These are phyloP conservation scores for Anthoptus insignis DNA, from an alignment of 2,888 invertebrate genomes.

Conservation along the genomic window DNA sequence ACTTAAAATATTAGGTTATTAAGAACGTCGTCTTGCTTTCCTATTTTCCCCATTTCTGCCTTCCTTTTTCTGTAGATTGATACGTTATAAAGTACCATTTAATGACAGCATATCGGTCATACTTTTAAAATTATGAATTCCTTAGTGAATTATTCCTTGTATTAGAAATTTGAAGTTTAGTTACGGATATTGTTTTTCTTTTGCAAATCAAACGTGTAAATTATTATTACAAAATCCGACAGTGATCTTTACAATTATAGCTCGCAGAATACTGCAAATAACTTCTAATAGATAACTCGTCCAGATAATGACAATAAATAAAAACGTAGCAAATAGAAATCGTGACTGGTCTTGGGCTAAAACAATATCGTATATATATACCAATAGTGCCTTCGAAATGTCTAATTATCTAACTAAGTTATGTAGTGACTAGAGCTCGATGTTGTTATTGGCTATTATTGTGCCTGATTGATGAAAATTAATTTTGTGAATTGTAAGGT, in stretches of 20 bases:
- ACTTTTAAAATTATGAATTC: too few species aligned
- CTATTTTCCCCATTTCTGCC: too few species aligned
- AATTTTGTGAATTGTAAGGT: neutral
- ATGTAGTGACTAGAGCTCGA: neutral
- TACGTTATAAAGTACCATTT: too few species aligned
- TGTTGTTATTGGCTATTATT: neutral
- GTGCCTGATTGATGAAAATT: neutral
- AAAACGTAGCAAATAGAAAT: constrained; percentile 39
- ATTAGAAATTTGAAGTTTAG: neutral
- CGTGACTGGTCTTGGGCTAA: constrained; percentile 32
- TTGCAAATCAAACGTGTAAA: neutral
- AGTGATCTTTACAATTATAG: constrained; percentile 26
- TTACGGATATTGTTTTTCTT: neutral
- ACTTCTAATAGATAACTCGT: constrained; percentile 30
- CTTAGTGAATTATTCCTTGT: too few species aligned
- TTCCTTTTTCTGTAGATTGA: too few species aligned
- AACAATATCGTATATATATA: constrained; percentile 30
- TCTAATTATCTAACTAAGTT: constrained; percentile 1
- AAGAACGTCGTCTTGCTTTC: too few species aligned
- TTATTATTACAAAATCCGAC: constrained; percentile 8
- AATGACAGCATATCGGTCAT: too few species aligned
- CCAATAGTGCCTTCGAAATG: constrained; percentile 13
- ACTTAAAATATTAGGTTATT: too few species aligned
- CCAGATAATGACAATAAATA: constrained; percentile 36
- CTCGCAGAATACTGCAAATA: constrained; percentile 24